Percentiles rank a stretch among this genome's conserved stretches.
These are phyloP conservation scores for Hiodon tergisus DNA, from an alignment of 2,113 vertebrate species.

Conservation along the genomic window DNA sequence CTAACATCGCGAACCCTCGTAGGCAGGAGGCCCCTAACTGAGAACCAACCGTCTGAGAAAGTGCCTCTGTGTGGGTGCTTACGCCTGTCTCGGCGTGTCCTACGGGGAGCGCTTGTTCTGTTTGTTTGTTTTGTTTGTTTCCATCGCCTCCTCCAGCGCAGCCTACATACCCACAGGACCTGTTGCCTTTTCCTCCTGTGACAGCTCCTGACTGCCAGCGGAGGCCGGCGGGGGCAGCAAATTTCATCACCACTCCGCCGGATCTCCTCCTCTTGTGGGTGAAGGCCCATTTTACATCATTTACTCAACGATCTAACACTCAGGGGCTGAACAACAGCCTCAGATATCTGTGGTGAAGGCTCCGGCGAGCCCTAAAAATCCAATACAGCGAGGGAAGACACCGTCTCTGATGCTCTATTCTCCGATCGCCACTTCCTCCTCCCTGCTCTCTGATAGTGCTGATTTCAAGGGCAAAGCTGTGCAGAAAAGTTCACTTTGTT, in stretches of 20 bases:
- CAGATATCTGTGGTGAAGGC: neutral
- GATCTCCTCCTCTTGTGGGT: conserved; percentile 5
- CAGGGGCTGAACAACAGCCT: neutral
- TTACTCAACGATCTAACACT: neutral
- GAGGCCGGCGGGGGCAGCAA: neutral
- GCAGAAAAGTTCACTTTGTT: conserved; percentile 41
- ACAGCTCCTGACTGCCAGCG: neutral
- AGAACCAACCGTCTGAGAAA: neutral
- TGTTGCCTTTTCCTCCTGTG: neutral
- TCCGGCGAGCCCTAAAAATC: neutral
- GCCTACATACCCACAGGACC: neutral
- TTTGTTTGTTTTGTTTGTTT: conserved; percentile 19
- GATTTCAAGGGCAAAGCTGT: conserved; percentile 45
- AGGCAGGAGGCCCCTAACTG: too few species aligned
- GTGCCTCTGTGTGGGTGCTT: too few species aligned
- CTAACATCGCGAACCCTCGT: too few species aligned
- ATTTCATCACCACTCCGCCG: neutral
- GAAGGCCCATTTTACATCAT: neutral
- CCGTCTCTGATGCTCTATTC: conserved; percentile 33
- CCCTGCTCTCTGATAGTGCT: conserved; percentile 19
- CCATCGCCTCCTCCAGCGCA: conserved; percentile 50
- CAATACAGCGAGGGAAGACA: neutral
- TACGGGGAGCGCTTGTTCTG: conserved; percentile 28
- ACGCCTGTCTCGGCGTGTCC: conserved; percentile 48
- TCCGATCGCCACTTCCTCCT: conserved; percentile 6